Percentiles rank a stretch among this genome's conserved stretches.
phyloP scores from a whole-genome alignment of 2,888 invertebrate genomes.

The Pammene fasciana region DNA sequence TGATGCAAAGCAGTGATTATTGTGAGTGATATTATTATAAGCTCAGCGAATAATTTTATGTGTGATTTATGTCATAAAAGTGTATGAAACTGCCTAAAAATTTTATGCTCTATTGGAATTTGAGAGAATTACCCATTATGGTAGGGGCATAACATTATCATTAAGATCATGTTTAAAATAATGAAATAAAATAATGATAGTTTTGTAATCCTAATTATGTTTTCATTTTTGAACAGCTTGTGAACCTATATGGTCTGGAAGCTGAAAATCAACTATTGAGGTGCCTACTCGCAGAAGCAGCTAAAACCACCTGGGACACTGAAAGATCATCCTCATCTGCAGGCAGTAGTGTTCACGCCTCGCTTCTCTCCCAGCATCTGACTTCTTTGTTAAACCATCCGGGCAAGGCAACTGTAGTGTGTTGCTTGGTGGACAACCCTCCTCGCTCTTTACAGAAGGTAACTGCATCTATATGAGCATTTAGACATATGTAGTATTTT shows the following conservation, averaged over 20 bases:
- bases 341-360: constrained; percentile 91
- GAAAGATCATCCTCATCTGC: constrained; percentile 86
- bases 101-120: too few species aligned
- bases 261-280: constrained; percentile 98
- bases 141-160: too few species aligned
- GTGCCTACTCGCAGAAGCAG: constrained; percentile 92
- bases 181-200: neutral
- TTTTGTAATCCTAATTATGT: neutral
- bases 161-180: too few species aligned
- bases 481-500: constrained; percentile 54
- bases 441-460: constrained; percentile 87
- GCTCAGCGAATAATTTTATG: too few species aligned
- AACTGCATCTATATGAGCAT: constrained; percentile 78
- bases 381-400: constrained; percentile 91
- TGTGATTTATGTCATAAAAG: too few species aligned
- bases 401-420: constrained; percentile 93
- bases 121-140: too few species aligned
- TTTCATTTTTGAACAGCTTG: constrained; percentile 86
- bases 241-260: constrained; percentile 96
- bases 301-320: constrained; percentile 89
- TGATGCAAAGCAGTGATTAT: too few species aligned
- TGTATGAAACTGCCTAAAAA: too few species aligned
- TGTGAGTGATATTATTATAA: too few species aligned
- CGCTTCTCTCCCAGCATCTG: constrained; percentile 79
- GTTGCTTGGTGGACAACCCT: constrained; percentile 93